phyloP scores from a whole-genome alignment of 2,888 invertebrate species.

The Achlya flavicornis region DNA sequence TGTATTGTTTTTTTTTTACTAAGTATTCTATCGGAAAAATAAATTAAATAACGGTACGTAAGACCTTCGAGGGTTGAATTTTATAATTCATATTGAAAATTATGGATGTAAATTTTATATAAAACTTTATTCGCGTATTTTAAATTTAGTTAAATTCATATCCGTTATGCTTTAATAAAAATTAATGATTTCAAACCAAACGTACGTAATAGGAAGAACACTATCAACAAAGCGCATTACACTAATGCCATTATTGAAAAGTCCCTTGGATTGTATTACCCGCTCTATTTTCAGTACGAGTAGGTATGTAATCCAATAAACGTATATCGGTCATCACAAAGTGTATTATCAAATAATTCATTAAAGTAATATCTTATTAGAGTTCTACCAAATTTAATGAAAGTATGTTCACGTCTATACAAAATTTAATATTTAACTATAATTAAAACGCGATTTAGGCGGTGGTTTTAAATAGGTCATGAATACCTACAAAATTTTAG shows the following conservation, averaged over 20 bases:
- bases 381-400: not conserved
- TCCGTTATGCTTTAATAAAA: no score
- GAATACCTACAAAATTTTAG: not conserved
- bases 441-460: not conserved
- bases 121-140: no score
- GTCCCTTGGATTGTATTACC: conserved; percentile 28
- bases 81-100: no score
- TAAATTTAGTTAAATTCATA: no score
- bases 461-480: not conserved
- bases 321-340: conserved; percentile 11
- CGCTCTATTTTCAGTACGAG: conserved; percentile 36
- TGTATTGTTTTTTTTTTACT: no score
- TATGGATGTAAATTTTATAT: no score
- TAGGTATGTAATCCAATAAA: conserved; percentile 40
- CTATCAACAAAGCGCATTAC: conserved; percentile 11
- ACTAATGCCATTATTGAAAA: conserved; percentile 34
- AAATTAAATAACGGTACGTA: no score
- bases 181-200: not conserved
- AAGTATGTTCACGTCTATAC: not conserved
- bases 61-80: no score
- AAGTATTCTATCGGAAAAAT: no score
- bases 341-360: not conserved
- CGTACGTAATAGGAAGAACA: not conserved
- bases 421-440: no score
- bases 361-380: not conserved